A percentile compares a stretch with the other conserved stretches of the same genome.
These are phyloP conservation scores for Eupithecia insigniata DNA, from an alignment of 2,888 invertebrate species.

Conservation along the genomic window DNA sequence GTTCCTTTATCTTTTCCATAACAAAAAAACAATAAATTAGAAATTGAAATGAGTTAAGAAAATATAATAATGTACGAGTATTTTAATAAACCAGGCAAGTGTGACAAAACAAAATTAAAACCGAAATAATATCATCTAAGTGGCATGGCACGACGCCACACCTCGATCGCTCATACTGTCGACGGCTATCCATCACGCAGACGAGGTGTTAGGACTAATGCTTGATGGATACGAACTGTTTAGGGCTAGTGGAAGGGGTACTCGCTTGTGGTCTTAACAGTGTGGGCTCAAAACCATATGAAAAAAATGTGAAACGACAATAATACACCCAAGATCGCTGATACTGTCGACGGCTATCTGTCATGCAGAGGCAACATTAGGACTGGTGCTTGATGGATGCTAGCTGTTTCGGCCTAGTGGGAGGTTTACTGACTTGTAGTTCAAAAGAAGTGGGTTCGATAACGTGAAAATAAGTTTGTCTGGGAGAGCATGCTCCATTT, in stretches of 20 bases:
- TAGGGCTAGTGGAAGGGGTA: not conserved
- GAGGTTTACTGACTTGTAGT: not conserved
- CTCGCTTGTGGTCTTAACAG: not conserved
- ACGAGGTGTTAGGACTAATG: not conserved
- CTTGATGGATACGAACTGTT: not conserved
- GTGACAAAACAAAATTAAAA: not conserved
- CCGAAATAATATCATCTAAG: not conserved
- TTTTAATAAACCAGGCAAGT: not conserved
- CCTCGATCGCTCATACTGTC: slow-evolving; percentile 2
- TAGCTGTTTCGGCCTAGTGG: not conserved
- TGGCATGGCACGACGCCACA: not conserved
- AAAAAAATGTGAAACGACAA: no score
- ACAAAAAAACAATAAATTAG: no score
- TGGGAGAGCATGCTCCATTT: not conserved
- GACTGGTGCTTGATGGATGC: slow-evolving; percentile 1
- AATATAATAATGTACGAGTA: not conserved
- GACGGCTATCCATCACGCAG: not conserved
- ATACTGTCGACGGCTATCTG: not conserved
- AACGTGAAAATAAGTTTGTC: not conserved
- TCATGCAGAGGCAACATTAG: not conserved
- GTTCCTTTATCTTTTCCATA: not conserved
- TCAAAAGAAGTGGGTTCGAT: not conserved
- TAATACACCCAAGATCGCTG: no score
- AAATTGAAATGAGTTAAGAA: not conserved
- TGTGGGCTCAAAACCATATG: no score